Evolutionary conservation across 2,797 vertebrate genomes (phyloP).

Genomic region (Fringilla coelebs): DNA sequence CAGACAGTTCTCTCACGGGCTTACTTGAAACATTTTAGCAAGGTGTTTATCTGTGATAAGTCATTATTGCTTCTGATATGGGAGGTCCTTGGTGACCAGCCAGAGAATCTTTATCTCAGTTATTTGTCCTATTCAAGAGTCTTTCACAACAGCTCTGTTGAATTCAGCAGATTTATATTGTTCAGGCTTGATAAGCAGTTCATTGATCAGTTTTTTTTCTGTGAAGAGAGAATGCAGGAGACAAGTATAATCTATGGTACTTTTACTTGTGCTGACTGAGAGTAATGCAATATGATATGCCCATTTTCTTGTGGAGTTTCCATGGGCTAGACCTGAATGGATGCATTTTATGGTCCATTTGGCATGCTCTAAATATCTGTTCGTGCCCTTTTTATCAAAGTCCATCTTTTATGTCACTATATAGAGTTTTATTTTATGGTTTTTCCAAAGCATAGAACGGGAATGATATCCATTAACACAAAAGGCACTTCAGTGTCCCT

Average conservation of each 20-base stretch:
- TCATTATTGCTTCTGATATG: slow-evolving; percentile 25
- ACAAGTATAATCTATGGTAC: not conserved
- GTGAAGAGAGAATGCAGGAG: not conserved
- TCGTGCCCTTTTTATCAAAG: not conserved
- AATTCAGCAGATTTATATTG: slow-evolving; percentile 23
- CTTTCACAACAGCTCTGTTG: not conserved
- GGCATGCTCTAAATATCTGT: not conserved
- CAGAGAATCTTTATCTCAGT: not conserved
- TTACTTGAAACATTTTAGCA: slow-evolving; percentile 26
- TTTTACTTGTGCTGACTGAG: not conserved
- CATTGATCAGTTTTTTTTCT: slow-evolving; percentile 26
- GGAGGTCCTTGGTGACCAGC: slow-evolving; percentile 21
- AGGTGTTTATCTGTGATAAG: slow-evolving; percentile 47
- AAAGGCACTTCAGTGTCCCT: not conserved
- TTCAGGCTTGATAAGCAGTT: slow-evolving; percentile 9
- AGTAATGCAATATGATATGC: not conserved
- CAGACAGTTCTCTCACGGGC: not conserved
- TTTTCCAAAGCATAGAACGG: not conserved
- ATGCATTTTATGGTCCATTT: not conserved
- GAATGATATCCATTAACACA: not conserved
- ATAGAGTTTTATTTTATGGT: not conserved
- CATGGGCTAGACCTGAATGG: not conserved
- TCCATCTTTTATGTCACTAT: not conserved
- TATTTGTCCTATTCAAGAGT: not conserved
- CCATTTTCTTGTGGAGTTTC: not conserved